These are phyloP conservation scores for Mohoua ochrocephala DNA, from an alignment of 2,113 vertebrate genomes.

Conservation along the genomic window DNA sequence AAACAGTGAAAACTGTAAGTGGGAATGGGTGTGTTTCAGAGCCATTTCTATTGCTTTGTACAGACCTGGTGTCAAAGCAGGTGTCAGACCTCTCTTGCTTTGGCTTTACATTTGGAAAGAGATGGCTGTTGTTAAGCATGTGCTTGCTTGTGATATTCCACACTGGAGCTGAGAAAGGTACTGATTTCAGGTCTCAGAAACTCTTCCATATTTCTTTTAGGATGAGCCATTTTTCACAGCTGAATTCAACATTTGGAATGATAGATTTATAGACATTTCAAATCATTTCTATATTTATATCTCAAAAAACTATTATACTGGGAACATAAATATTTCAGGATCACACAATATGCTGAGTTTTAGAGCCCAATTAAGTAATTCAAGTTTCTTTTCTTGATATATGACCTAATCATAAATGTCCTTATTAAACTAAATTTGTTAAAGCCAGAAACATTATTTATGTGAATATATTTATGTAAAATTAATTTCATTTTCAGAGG, in stretches of 20 bases:
- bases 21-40: not conserved
- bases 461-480: not conserved
- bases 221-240: not conserved
- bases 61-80: not conserved
- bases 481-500: not conserved
- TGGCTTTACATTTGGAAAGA: not conserved
- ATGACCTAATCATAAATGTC: not conserved
- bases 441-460: not conserved
- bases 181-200: not conserved
- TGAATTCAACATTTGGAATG: not conserved
- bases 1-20: not conserved
- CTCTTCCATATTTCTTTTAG: not conserved
- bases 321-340: not conserved
- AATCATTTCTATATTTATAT: not conserved
- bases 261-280: not conserved
- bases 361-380: not conserved
- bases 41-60: fast-evolving
- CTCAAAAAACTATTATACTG: not conserved
- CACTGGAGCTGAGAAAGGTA: not conserved
- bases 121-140: not conserved
- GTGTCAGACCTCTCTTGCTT: not conserved
- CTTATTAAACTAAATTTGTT: not conserved
- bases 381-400: not conserved
- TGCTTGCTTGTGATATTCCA: not conserved
- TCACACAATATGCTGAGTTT: not conserved